Conservation (phyloP, 2,888 invertebrate genomes). For the Pterostichus madidus region DNA sequence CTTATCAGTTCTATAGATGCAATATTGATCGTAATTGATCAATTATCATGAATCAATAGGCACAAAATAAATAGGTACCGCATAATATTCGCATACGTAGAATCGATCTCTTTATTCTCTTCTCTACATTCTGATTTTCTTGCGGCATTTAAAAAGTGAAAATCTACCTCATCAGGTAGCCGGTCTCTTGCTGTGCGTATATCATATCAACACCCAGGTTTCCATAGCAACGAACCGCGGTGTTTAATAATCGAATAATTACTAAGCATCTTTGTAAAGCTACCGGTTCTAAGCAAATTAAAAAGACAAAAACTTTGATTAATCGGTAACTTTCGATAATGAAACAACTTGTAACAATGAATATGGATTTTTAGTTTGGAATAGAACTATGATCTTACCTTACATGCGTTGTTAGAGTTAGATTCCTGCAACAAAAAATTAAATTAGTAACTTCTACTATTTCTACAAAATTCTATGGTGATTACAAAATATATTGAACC, state of each 20-base stretch:
- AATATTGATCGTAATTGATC: too few species aligned
- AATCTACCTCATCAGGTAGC: slow-evolving; percentile 26
- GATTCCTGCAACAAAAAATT: neutral
- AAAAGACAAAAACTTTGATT: slow-evolving; percentile 57
- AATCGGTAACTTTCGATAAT: slow-evolving; percentile 56
- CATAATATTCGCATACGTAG: too few species aligned
- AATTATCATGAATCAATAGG: too few species aligned
- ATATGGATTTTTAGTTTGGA: slow-evolving; percentile 14
- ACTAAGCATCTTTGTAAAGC: slow-evolving; percentile 58
- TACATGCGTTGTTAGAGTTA: too few species aligned
- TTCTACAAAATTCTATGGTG: neutral
- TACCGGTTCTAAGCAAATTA: slow-evolving; percentile 56
- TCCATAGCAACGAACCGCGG: slow-evolving; percentile 18
- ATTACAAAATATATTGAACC: too few species aligned
- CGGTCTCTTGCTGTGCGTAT: neutral
- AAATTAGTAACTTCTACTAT: neutral
- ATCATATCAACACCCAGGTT: slow-evolving; percentile 19
- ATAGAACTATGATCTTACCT: too few species aligned
- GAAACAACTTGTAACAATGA: slow-evolving; percentile 29
- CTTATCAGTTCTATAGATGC: too few species aligned
- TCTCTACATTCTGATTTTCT: neutral
- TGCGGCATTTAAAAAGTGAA: slow-evolving; percentile 54
- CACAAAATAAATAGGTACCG: too few species aligned
- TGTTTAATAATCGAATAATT: slow-evolving; percentile 63
- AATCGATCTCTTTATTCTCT: neutral